These are phyloP conservation scores for Actinopyga echinites DNA, from an alignment of 53 echinoderm and acorn worm species.

Conservation along the genomic window DNA sequence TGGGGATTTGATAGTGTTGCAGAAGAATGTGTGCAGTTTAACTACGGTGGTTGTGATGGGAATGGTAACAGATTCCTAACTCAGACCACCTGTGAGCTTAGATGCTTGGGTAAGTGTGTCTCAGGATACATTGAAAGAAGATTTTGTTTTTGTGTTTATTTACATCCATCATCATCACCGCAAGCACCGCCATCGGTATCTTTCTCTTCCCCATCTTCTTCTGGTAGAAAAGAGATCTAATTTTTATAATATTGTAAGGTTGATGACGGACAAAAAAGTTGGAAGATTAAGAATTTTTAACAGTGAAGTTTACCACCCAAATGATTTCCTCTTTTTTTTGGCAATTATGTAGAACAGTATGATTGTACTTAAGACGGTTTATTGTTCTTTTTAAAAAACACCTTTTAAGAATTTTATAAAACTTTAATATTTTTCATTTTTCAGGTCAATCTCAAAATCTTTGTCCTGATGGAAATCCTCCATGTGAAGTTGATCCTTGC, in stretches of 20 bases:
- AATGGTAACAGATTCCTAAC: constrained; percentile 74
- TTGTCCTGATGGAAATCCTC: constrained; percentile 4
- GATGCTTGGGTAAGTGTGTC: constrained; percentile 60
- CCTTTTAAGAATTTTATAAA: neutral
- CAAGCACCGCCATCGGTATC: too few relatives aligned
- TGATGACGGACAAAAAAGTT: too few relatives aligned
- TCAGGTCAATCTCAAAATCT: neutral
- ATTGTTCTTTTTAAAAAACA: neutral
- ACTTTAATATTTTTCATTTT: neutral
- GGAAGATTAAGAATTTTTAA: too few relatives aligned
- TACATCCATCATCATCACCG: too few relatives aligned
- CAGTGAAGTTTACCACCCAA: too few relatives aligned
- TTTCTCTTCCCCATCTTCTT: too few relatives aligned
- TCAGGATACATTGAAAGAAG: too few relatives aligned
- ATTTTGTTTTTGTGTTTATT: too few relatives aligned
- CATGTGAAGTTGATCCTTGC: neutral
- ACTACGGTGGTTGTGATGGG: constrained; percentile 70
- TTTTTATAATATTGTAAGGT: too few relatives aligned
- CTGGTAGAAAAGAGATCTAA: too few relatives aligned
- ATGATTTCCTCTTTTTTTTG: too few relatives aligned
- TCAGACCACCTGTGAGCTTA: constrained; percentile 45
- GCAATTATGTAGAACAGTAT: too few relatives aligned
- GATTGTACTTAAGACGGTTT: neutral
- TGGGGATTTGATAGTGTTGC: constrained; percentile 69
- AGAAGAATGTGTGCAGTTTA: constrained; percentile 64